A percentile compares a stretch with the other conserved stretches of the same genome.
Conservation (phyloP, 2,888 invertebrate species). For the Chelonus formosanus region DNA sequence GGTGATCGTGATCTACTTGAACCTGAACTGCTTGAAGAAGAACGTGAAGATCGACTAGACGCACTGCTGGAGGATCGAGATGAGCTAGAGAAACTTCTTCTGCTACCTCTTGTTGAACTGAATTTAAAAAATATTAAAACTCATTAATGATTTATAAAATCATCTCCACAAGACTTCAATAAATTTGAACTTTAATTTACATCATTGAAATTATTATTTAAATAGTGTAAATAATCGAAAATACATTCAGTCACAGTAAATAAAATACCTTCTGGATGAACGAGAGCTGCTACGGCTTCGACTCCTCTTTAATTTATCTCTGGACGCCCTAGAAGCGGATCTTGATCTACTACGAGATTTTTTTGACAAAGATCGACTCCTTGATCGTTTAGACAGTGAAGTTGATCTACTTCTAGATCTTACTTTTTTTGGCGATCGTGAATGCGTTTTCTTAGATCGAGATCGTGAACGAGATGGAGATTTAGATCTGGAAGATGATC, state of each 20-base stretch:
- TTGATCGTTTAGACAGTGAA: constrained; percentile 46
- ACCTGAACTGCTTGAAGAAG: constrained; percentile 61
- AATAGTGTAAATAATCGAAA: neutral
- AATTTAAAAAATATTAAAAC: neutral
- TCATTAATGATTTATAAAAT: no score
- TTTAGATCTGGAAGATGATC: constrained; percentile 53
- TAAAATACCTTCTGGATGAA: constrained; percentile 54
- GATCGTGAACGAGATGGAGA: constrained; percentile 47
- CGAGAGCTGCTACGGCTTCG: constrained; percentile 55
- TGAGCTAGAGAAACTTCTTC: constrained; percentile 60
- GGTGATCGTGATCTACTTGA: constrained; percentile 76
- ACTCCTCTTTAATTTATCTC: constrained; percentile 51
- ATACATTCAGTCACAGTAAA: neutral
- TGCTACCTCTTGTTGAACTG: constrained; percentile 56
- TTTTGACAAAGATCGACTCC: constrained; percentile 51
- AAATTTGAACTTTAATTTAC: no score
- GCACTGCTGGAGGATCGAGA: constrained; percentile 67
- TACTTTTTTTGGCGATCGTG: constrained; percentile 49
- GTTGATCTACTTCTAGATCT: constrained; percentile 46
- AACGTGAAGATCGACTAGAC: constrained; percentile 69
- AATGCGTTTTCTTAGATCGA: constrained; percentile 45
- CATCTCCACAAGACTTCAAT: no score
- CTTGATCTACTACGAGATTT: constrained; percentile 49
- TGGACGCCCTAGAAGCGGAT: constrained; percentile 51
- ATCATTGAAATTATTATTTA: neutral